A percentile compares a stretch with the other conserved stretches of the same genome.
phyloP scores from a whole-genome alignment of 23 tunicate species.

The Botrylloides violaceus region DNA sequence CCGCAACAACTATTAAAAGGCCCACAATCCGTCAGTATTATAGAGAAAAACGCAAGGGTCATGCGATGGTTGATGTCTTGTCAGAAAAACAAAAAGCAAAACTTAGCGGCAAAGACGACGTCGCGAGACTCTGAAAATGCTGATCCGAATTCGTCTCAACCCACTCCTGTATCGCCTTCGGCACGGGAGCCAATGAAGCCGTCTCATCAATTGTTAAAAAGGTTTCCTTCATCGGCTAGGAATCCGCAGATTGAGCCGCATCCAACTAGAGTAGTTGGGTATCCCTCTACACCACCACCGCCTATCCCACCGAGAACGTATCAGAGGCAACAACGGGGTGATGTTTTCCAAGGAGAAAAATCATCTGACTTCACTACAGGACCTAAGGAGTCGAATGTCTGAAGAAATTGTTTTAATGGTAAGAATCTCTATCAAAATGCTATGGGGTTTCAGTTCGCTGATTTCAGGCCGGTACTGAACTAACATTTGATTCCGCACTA shows the following conservation, averaged over 20 bases:
- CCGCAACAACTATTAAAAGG: constrained; percentile 39
- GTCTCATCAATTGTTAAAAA: constrained; percentile 10
- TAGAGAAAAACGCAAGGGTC: constrained; percentile 88
- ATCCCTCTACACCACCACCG: constrained; percentile 34
- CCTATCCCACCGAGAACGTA: constrained; percentile 64
- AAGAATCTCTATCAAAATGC: too few relatives aligned
- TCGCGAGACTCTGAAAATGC: not conserved
- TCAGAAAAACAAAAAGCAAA: constrained; percentile 35
- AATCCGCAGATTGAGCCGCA: not conserved
- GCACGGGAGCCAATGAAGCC: constrained; percentile 3
- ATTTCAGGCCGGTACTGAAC: too few relatives aligned
- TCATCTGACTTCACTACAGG: constrained; percentile 14
- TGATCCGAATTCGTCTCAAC: not conserved
- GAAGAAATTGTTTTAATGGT: too few relatives aligned
- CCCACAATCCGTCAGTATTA: constrained; percentile 63
- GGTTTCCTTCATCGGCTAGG: constrained; percentile 1
- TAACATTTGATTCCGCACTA: too few relatives aligned
- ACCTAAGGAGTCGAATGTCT: constrained; percentile 74
- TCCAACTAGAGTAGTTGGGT: constrained; percentile 9
- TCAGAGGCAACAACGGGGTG: constrained; percentile 9
- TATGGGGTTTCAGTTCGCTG: too few relatives aligned
- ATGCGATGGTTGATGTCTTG: constrained; percentile 87
- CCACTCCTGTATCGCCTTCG: constrained; percentile 15
- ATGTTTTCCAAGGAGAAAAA: constrained; percentile 2
- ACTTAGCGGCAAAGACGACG: not conserved